Evolutionary conservation across 2,113 vertebrate species (phyloP).

Genomic region (Rutilus rutilus): DNA sequence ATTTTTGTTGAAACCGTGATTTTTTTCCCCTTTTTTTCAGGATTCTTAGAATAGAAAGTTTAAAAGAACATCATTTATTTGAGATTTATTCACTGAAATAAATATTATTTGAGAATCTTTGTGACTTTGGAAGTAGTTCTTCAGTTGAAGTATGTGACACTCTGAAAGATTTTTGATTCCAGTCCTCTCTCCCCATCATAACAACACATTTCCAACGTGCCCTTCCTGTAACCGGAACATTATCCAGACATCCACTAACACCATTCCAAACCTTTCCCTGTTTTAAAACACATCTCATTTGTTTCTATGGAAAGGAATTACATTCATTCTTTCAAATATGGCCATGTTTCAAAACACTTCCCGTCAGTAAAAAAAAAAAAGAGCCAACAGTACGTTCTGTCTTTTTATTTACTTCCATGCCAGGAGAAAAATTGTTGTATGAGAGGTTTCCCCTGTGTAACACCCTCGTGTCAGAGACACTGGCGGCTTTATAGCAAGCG

Average conservation of each 20-base stretch:
- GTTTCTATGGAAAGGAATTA: constrained; percentile 48
- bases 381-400: constrained; percentile 8
- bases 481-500: constrained; percentile 65
- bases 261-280: constrained; percentile 44
- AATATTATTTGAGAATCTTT: background rate
- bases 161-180: constrained; percentile 57
- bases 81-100: background rate
- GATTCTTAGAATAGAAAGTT: background rate
- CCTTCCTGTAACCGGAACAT: constrained; percentile 48
- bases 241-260: constrained; percentile 51
- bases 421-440: constrained; percentile 61
- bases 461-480: constrained; percentile 64
- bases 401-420: constrained; percentile 42
- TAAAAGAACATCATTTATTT: background rate
- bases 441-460: constrained; percentile 63
- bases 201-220: constrained; percentile 66
- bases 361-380: constrained; percentile 57
- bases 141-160: constrained; percentile 60
- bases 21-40: background rate
- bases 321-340: constrained; percentile 53
- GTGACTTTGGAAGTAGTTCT: constrained; percentile 54
- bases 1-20: background rate
- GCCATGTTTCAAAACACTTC: constrained; percentile 56
- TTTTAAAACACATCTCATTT: constrained; percentile 57
- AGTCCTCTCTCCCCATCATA: constrained; percentile 38